Conservation (phyloP, 2,888 invertebrate genomes). For the Ichneumoninae sp. region DNA sequence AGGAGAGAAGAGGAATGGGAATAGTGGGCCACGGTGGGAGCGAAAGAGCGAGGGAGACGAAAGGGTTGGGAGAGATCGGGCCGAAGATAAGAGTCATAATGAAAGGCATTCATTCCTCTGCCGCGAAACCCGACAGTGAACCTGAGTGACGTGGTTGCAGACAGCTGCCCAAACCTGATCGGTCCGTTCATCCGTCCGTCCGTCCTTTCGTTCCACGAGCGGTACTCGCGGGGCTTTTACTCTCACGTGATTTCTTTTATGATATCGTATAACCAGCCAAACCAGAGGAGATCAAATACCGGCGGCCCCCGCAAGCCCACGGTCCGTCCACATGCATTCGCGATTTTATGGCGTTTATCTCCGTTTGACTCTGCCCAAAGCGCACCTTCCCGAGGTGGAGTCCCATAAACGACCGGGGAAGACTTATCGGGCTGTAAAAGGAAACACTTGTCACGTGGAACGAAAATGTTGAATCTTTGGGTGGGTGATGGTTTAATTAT, state of each 20-base stretch:
- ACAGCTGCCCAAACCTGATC: slow-evolving; percentile 84
- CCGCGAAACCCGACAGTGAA: slow-evolving; percentile 79
- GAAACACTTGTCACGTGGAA: neutral
- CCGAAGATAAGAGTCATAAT: slow-evolving; percentile 82
- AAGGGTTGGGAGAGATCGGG: slow-evolving; percentile 76
- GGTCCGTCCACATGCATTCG: slow-evolving; percentile 28
- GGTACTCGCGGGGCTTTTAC: slow-evolving; percentile 43
- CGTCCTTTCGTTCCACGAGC: slow-evolving; percentile 62
- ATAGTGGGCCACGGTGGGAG: neutral
- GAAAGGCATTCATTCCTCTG: slow-evolving; percentile 83
- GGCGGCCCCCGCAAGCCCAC: slow-evolving; percentile 33
- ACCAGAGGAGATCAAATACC: slow-evolving; percentile 71
- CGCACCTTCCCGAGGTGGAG: neutral
- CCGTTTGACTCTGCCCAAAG: slow-evolving; percentile 4
- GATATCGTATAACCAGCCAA: slow-evolving; percentile 82
- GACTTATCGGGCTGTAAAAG: neutral
- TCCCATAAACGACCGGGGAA: neutral
- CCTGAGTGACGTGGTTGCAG: slow-evolving; percentile 83
- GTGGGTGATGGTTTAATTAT: no score
- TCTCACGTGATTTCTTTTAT: slow-evolving; percentile 80
- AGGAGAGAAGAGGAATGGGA: slow-evolving; percentile 30
- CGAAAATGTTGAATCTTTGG: neutral
- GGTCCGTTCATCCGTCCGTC: slow-evolving; percentile 74
- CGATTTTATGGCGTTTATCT: slow-evolving; percentile 43
- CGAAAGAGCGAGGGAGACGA: slow-evolving; percentile 46